Evolutionary conservation across 2,113 vertebrate genomes (phyloP), one percentile per base, ranked within the genome.

Genomic region (Eudyptes chrysolophus): DNA sequence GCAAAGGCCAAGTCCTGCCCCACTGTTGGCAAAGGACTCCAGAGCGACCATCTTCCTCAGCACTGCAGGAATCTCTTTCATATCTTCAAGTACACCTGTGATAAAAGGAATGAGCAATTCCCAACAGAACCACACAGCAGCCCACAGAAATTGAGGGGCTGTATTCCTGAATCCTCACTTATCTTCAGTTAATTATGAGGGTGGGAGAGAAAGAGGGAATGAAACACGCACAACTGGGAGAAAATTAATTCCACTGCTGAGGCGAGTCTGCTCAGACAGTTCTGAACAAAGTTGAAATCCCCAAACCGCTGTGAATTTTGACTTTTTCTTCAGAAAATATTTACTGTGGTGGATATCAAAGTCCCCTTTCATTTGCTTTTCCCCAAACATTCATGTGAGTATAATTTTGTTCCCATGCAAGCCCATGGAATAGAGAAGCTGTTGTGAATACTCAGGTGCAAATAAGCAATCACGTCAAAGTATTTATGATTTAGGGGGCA

Each of bases 351-450:
- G 8, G 25, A 81, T 82, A 34, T 87, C 84, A 89, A 84, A 87
- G 62, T 65, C 29, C 51, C 62, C 69, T 87, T 95, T 96, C 74
- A 94, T 87, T 91, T 84, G 49, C 54, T 95, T 72, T 89, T n/a
- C 17, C 46, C 51, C 57, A 57, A 89, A 87, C 40, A 79, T 69
- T 91, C 27, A 54, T 5, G 5, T 14, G 18, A 96, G 74, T n/a
- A 82, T 49, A 77, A 89, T 93, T 90, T 80, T 93, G 62, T 93
- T 79, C 70, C 58, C 3, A 1, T 62, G 65, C 32, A 95, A 90
- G 40, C 7, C 57, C 61, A 54, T 21, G 30, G 54, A 91, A 89
- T 58, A 95, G 70, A 92, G 75, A 94, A 70, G 32, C 36, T 89
- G 49, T 89, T 89, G 84, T 91, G 34, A 95, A 87, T 54, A 84